These are phyloP conservation scores for Drosophila virilis DNA, from an alignment of 1,140 invertebrate genomes.

Conservation along the genomic window DNA sequence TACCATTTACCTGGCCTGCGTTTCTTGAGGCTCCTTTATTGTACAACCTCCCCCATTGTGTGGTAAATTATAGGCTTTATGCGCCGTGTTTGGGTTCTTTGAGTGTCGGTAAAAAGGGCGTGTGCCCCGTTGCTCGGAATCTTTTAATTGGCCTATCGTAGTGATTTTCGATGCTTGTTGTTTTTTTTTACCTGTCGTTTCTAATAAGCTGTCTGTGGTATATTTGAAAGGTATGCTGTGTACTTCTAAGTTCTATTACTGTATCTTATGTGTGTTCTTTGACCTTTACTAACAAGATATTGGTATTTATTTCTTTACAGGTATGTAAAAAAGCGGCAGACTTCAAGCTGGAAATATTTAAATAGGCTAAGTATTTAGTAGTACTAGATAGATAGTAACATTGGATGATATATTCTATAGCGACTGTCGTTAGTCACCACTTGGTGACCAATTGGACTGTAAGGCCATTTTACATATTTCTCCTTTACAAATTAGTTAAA, in stretches of 20 bases:
- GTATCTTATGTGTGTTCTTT: constrained; percentile 8
- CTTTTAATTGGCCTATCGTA: constrained; percentile 45
- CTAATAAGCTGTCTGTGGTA: constrained; percentile 1
- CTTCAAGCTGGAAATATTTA: neutral
- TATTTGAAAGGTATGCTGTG: neutral
- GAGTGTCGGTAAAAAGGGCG: constrained; percentile 31
- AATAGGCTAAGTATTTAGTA: neutral
- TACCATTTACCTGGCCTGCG: constrained; percentile 48
- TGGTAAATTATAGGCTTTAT: constrained; percentile 67
- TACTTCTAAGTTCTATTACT: constrained; percentile 3
- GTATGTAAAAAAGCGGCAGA: constrained; percentile 43
- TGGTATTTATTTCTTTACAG: constrained; percentile 48
- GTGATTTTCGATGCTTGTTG: constrained; percentile 21
- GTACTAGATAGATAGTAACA: too few species aligned
- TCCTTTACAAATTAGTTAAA: too few species aligned
- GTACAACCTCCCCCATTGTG: constrained; percentile 42
- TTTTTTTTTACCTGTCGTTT: too few species aligned
- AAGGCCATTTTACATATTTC: too few species aligned
- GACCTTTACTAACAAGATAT: constrained; percentile 18
- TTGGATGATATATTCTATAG: too few species aligned
- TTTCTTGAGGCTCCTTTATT: constrained; percentile 28
- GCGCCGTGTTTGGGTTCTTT: constrained; percentile 6
- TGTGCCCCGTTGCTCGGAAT: constrained; percentile 28
- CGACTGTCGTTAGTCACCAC: too few species aligned
- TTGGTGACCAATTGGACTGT: too few species aligned